Conservation (phyloP, 2,797 vertebrate genomes). For the Hoplostethus mediterraneus region DNA sequence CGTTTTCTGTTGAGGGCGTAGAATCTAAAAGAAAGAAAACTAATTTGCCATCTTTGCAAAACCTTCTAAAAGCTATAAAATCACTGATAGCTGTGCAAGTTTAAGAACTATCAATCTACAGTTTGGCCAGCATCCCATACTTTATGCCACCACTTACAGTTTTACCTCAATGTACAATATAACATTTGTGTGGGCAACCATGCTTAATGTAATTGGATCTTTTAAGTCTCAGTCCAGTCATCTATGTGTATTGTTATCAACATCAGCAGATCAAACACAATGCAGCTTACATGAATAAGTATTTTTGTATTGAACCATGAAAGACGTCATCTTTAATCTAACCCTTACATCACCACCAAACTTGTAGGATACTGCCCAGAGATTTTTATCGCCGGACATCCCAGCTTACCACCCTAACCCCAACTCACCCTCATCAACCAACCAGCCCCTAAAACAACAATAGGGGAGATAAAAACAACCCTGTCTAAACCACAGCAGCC, state of each 20-base stretch:
- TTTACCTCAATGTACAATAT: not conserved
- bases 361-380: constrained; percentile 58
- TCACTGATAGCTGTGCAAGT: not conserved
- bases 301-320: constrained; percentile 41
- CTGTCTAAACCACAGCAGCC: constrained; percentile 78
- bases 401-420: constrained; percentile 71
- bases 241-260: not conserved
- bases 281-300: constrained; percentile 24
- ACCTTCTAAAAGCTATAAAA: not conserved
- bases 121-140: not conserved
- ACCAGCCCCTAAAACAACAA: constrained; percentile 78
- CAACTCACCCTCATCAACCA: constrained; percentile 62
- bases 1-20: no score
- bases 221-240: not conserved
- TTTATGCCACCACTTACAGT: not conserved
- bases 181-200: not conserved
- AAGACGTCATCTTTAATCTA: constrained; percentile 51
- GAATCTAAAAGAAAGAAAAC: not conserved
- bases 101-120: not conserved
- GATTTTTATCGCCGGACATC: constrained; percentile 80
- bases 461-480: constrained; percentile 74
- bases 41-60: not conserved
- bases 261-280: constrained; percentile 18
- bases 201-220: not conserved
- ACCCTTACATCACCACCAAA: constrained; percentile 43